These are phyloP conservation scores for Staurois parvus DNA, from an alignment of 2,797 vertebrate genomes.

Conservation along the genomic window DNA sequence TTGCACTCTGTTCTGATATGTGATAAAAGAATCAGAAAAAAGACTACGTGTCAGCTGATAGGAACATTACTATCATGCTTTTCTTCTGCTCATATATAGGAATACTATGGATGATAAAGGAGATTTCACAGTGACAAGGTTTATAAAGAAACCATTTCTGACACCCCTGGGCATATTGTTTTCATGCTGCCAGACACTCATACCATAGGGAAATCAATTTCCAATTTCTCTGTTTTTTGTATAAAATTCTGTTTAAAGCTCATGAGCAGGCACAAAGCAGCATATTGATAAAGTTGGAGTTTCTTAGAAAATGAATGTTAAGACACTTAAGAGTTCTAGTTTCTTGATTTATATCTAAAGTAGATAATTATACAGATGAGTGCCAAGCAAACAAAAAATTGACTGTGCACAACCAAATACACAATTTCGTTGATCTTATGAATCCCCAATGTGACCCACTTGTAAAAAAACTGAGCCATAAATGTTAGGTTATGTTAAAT, in stretches of 20 bases:
- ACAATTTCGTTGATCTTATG: too few species aligned
- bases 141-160: not conserved
- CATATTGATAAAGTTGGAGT: not conserved
- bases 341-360: constrained; percentile 18
- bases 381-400: constrained; percentile 27
- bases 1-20: too few species aligned
- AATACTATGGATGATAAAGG: not conserved
- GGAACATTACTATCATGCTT: too few species aligned
- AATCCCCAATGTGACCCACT: too few species aligned
- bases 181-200: not conserved
- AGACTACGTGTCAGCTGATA: too few species aligned
- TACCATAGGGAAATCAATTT: constrained; percentile 17
- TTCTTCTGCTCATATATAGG: too few species aligned
- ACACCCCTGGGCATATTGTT: not conserved
- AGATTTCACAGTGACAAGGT: not conserved
- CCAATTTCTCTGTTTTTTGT: constrained; percentile 10
- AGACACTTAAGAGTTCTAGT: constrained; percentile 10
- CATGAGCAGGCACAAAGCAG: constrained; percentile 16
- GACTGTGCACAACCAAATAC: not conserved
- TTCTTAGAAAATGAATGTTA: constrained; percentile 36
- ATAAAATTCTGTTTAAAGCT: not conserved
- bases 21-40: too few species aligned
- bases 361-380: constrained; percentile 12
- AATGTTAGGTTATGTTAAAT: too few species aligned
- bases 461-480: too few species aligned